Base-by-base conservation (phyloP, 2,113 vertebrate species). In the Sorex araneus region DNA sequence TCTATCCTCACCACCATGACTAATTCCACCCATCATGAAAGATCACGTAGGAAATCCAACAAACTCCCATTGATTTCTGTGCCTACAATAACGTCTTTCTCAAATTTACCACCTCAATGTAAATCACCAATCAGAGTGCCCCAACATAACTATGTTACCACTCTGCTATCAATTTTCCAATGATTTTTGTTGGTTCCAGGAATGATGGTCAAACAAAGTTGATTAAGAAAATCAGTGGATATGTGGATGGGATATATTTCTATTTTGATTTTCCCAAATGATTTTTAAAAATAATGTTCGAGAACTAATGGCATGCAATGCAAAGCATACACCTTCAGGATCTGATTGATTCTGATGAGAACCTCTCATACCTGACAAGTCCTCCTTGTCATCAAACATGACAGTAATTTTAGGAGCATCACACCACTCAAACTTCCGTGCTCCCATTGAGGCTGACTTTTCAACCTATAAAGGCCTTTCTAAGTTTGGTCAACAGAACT, bases 381-480 rank as follows among this genome's bases (percentile, higher is more conserved):
- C 19, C 28, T 28, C 50, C 47, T 81, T 69, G 70, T 32, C 89
- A 80, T 15, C 54, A 1, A 81, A 75, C 43, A 89, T 2, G 43
- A 27, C 23, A 81, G 75, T 11, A 43, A 54, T 64, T 32, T 54
- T 60, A 89, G 50, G 86, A 75, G 76, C 34, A 70, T 13, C 70
- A 76, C 64, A 25, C 32, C 66, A 30, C 16, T 84, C 47, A 45
- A 5, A 89, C n/a, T 5, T 60, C 36, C 82, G 18, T 50, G 27
- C 3, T 34, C 18, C 28, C 7, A 74, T 8, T 79, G 57, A 40
- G 36, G 54, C 32, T 71, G 32, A 81, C 43, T 36, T 89, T 28
- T 92, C 12, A 69, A 40, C 23, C 60, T 66, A 66, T 25, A 86
- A 71, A 90, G 32, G 63, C 64, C 16, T 92, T 40, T 82, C 47